These are phyloP conservation scores for Ditula angustiorana DNA, from an alignment of 2,888 invertebrate genomes.

Conservation along the genomic window DNA sequence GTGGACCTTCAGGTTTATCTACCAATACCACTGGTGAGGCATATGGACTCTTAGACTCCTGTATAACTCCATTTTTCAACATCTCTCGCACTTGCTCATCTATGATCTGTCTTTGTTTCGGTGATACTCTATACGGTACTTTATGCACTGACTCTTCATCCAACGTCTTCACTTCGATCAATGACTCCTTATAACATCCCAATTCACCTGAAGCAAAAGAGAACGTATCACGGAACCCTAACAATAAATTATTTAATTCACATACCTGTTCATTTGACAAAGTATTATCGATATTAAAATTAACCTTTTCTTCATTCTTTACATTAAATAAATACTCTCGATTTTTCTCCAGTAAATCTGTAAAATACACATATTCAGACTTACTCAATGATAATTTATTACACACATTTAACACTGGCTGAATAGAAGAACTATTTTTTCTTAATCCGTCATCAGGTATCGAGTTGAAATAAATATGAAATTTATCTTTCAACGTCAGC, in stretches of 20 bases:
- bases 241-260: background rate
- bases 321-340: background rate
- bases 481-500: background rate
- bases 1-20: background rate
- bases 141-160: background rate
- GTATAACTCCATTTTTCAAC: background rate
- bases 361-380: background rate
- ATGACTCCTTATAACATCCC: background rate
- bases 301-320: too few species aligned
- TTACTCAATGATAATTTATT: background rate
- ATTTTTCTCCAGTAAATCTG: background rate
- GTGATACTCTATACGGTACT: background rate
- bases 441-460: background rate
- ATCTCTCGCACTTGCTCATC: background rate
- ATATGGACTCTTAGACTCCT: background rate
- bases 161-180: background rate
- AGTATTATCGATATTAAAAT: background rate
- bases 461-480: background rate
- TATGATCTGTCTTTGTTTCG: background rate
- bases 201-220: background rate
- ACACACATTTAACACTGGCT: background rate
- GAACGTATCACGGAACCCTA: background rate
- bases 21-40: background rate
- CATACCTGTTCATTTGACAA: background rate
- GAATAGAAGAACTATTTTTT: background rate